Percentiles rank a stretch among this genome's conserved stretches.
Evolutionary conservation across 2,888 invertebrate genomes (phyloP).

Genomic region (Caenorhabditis sp.): DNA sequence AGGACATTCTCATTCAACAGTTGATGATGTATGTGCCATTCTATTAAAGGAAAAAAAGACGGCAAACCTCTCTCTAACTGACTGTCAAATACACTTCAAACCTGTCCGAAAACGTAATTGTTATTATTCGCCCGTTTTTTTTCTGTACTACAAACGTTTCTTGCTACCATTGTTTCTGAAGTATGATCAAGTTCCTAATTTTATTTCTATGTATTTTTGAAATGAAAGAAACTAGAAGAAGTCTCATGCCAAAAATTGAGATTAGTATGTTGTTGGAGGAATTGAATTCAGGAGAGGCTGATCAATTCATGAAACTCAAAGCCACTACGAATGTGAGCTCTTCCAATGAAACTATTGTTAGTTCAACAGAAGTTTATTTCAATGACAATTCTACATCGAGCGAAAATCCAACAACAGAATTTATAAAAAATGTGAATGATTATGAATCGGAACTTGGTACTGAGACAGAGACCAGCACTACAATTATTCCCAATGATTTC

Average conservation of each 20-base stretch:
- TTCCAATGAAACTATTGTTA: slow-evolving; percentile 3
- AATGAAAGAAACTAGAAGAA: background rate
- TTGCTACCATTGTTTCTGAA: background rate
- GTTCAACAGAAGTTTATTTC: background rate
- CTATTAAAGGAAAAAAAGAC: background rate
- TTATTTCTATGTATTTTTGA: background rate
- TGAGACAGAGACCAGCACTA: background rate
- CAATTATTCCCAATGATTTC: slow-evolving; percentile 10
- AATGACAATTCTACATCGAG: slow-evolving; percentile 3
- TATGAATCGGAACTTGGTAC: background rate
- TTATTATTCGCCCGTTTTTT: background rate
- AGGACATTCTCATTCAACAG: background rate
- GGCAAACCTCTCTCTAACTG: background rate
- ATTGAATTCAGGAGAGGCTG: slow-evolving; percentile 24
- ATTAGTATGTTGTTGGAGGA: slow-evolving; percentile 40
- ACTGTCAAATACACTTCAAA: background rate
- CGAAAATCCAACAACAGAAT: slow-evolving; percentile 26
- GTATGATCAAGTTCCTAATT: background rate
- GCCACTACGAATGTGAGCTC: background rate
- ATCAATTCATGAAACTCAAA: slow-evolving; percentile 9
- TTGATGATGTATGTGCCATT: slow-evolving; percentile 29
- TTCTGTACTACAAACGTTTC: background rate
- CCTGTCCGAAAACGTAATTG: slow-evolving; percentile 4
- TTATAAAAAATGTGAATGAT: slow-evolving; percentile 19
- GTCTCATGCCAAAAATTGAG: slow-evolving; percentile 36